phyloP scores from a whole-genome alignment of 2,888 invertebrate species.

The Melanchra persicariae region DNA sequence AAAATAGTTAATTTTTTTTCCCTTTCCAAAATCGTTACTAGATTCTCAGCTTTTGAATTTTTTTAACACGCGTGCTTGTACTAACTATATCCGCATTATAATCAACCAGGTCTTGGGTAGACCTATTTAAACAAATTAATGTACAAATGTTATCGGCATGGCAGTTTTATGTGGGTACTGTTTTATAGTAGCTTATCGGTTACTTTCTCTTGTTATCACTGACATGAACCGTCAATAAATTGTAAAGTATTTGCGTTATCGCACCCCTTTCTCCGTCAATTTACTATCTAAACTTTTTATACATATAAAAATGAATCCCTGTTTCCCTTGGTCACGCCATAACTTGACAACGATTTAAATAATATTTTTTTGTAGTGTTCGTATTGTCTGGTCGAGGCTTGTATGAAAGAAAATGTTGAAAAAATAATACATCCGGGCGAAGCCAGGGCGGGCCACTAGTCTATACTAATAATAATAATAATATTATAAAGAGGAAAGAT shows the following conservation, averaged over 20 bases:
- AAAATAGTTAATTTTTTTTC: not conserved
- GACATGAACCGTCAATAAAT: slow-evolving; percentile 24
- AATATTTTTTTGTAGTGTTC: too few relatives aligned
- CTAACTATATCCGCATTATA: not conserved
- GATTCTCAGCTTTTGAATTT: not conserved
- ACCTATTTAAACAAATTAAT: slow-evolving; percentile 25
- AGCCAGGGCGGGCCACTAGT: too few relatives aligned
- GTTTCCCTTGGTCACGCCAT: too few relatives aligned
- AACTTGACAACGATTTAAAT: too few relatives aligned
- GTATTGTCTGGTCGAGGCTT: too few relatives aligned
- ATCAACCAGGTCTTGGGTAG: slow-evolving; percentile 15
- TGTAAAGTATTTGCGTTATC: slow-evolving; percentile 7
- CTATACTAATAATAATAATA: too few relatives aligned
- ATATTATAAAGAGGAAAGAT: too few relatives aligned
- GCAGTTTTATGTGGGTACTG: slow-evolving; percentile 27
- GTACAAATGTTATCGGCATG: slow-evolving; percentile 37
- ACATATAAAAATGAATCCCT: too few relatives aligned
- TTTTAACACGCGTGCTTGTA: slow-evolving; percentile 10
- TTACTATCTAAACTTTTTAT: too few relatives aligned
- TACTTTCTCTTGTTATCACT: slow-evolving; percentile 40
- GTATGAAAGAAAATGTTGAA: too few relatives aligned
- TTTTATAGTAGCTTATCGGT: slow-evolving; percentile 32
- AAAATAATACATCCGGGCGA: too few relatives aligned
- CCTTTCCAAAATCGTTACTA: too few relatives aligned
- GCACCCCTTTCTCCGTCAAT: not conserved